phyloP scores from a whole-genome alignment of 2,888 invertebrate species.

The Azorinus chamasolen region DNA sequence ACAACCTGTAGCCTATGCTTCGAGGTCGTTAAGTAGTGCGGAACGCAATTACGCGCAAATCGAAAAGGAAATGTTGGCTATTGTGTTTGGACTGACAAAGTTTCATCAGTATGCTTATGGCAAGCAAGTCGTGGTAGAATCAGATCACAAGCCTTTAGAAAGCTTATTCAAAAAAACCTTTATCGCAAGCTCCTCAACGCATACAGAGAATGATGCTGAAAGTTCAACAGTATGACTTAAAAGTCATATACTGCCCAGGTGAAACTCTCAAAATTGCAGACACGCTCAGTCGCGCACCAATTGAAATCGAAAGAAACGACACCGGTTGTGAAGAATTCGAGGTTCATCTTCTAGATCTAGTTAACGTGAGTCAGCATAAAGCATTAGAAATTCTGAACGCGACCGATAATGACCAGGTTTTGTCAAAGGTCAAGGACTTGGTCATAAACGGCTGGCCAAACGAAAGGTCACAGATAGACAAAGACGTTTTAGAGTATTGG shows the following conservation, averaged over 20 bases:
- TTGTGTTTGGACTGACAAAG: constrained; percentile 35
- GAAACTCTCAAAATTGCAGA: constrained; percentile 45
- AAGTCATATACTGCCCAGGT: constrained; percentile 43
- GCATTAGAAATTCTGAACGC: constrained; percentile 9
- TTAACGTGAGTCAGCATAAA: constrained; percentile 32
- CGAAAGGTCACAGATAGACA: neutral
- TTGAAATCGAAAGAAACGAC: constrained; percentile 9
- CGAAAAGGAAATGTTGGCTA: constrained; percentile 58
- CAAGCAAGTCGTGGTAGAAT: constrained; percentile 35
- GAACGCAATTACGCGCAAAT: constrained; percentile 60
- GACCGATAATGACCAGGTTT: constrained; percentile 22
- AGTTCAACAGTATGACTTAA: constrained; percentile 26
- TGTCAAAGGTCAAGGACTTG: constrained; percentile 5
- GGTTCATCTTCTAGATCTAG: constrained; percentile 3
- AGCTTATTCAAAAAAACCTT: constrained; percentile 29
- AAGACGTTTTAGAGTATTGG: too few species aligned
- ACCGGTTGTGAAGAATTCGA: constrained; percentile 8
- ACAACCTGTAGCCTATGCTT: constrained; percentile 57
- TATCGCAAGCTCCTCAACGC: too few species aligned
- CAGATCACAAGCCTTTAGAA: constrained; percentile 57
- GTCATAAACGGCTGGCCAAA: constrained; percentile 31
- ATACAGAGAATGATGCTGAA: neutral
- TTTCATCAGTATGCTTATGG: constrained; percentile 51
- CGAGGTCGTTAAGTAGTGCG: constrained; percentile 33
- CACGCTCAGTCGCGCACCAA: constrained; percentile 5